phyloP scores from a whole-genome alignment of 2,888 invertebrate species.

The Campoplex capitator region DNA sequence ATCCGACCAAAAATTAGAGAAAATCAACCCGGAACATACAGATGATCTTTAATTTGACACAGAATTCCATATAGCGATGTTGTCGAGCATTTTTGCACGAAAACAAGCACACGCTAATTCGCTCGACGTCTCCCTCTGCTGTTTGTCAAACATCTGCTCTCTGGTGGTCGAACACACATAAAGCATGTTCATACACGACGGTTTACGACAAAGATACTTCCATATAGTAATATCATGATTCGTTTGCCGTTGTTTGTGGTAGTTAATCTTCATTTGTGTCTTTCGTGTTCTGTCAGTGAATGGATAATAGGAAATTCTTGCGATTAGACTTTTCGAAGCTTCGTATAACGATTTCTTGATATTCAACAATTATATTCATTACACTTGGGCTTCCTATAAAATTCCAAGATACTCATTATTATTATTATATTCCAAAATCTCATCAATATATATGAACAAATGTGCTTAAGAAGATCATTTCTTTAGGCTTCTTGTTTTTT shows the following conservation, averaged over 20 bases:
- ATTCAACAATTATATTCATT: not conserved
- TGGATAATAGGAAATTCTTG: slow-evolving; percentile 11
- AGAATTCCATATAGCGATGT: slow-evolving; percentile 15
- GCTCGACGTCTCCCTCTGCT: slow-evolving; percentile 45
- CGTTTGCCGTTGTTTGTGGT: slow-evolving; percentile 39
- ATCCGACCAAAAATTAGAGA: too few species aligned
- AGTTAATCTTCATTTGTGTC: slow-evolving; percentile 38
- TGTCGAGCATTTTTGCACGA: slow-evolving; percentile 41
- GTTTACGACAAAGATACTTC: slow-evolving; percentile 28
- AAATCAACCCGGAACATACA: not conserved
- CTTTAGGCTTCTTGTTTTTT: too few species aligned
- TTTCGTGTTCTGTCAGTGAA: not conserved
- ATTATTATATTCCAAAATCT: too few species aligned
- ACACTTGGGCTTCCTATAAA: not conserved
- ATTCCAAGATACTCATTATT: not conserved
- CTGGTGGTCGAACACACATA: slow-evolving; percentile 45
- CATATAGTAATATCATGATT: slow-evolving; percentile 45
- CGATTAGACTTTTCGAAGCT: not conserved
- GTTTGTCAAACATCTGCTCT: slow-evolving; percentile 62
- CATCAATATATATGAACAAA: too few species aligned
- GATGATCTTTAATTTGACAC: not conserved
- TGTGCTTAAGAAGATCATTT: too few species aligned
- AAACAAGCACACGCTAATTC: slow-evolving; percentile 63
- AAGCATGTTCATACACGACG: slow-evolving; percentile 15
- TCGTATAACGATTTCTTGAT: not conserved